These are phyloP conservation scores for Athripsodes cinereus DNA, from an alignment of 2,888 invertebrate species.

Conservation along the genomic window DNA sequence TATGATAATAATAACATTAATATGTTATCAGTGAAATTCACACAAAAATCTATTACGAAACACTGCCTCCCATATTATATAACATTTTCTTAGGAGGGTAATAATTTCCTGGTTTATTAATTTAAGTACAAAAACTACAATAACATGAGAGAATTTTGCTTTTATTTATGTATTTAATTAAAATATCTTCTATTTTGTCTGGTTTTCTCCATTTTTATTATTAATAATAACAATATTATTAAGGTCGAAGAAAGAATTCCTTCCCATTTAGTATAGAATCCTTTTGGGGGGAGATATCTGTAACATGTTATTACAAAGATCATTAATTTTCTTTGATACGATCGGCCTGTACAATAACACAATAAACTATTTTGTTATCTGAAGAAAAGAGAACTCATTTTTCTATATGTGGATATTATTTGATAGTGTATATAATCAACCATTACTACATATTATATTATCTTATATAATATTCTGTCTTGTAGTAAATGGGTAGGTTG, in stretches of 20 bases:
- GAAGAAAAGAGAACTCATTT: not conserved
- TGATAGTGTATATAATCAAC: no score
- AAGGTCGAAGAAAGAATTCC: not conserved
- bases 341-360: constrained; percentile 2
- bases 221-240: not conserved
- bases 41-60: no score
- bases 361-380: constrained; percentile 2
- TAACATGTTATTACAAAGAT: constrained; percentile 2
- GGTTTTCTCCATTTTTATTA: not conserved
- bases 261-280: not conserved
- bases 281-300: not conserved
- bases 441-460: no score
- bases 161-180: not conserved
- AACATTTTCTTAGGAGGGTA: no score
- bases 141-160: no score
- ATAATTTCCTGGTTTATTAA: no score
- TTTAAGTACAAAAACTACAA: no score
- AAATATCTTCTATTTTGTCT: not conserved
- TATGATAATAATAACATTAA: no score
- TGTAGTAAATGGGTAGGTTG: no score
- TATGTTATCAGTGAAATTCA: no score
- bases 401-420: not conserved
- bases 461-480: no score
- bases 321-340: constrained; percentile 2
- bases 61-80: no score